phyloP scores from a whole-genome alignment of 1,140 invertebrate species.

The Eubasilissa regina region DNA sequence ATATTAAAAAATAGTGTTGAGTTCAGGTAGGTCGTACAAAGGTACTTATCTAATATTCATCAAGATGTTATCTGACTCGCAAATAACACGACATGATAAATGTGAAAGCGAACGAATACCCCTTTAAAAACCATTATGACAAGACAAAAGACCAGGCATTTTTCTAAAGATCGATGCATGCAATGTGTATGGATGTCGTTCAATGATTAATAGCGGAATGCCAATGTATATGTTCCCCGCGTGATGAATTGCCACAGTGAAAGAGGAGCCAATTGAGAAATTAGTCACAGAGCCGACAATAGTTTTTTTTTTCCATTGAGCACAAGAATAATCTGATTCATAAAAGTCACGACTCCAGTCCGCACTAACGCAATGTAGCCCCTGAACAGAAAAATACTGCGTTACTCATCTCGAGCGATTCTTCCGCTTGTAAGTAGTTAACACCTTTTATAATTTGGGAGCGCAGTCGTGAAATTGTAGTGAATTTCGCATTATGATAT shows the following conservation, averaged over 20 bases:
- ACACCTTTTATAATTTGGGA: too few species aligned
- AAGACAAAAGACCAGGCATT: constrained; percentile 18
- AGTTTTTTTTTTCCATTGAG: constrained; percentile 12
- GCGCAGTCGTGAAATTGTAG: too few species aligned
- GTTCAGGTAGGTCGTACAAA: too few species aligned
- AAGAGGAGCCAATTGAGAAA: constrained; percentile 30
- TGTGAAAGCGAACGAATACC: constrained; percentile 26
- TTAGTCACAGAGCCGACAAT: constrained; percentile 21
- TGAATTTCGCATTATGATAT: too few species aligned
- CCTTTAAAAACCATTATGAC: constrained; percentile 19
- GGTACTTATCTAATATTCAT: too few species aligned
- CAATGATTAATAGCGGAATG: constrained; percentile 25
- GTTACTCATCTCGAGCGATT: too few species aligned
- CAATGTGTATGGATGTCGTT: constrained; percentile 20
- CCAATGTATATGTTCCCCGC: background rate
- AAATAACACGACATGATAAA: constrained; percentile 3
- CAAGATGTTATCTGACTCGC: background rate
- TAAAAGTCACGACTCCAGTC: constrained; percentile 4
- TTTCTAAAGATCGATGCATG: constrained; percentile 12
- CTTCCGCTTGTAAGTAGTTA: too few species aligned
- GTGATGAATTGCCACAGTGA: constrained; percentile 8
- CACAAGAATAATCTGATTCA: constrained; percentile 9
- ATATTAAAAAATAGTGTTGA: too few species aligned
- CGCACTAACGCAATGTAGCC: background rate
- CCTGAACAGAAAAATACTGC: background rate